A percentile compares a stretch with the other conserved stretches of the same genome.
Conservation (phyloP, 2,888 invertebrate species). For the Nemapogon koenigi region DNA sequence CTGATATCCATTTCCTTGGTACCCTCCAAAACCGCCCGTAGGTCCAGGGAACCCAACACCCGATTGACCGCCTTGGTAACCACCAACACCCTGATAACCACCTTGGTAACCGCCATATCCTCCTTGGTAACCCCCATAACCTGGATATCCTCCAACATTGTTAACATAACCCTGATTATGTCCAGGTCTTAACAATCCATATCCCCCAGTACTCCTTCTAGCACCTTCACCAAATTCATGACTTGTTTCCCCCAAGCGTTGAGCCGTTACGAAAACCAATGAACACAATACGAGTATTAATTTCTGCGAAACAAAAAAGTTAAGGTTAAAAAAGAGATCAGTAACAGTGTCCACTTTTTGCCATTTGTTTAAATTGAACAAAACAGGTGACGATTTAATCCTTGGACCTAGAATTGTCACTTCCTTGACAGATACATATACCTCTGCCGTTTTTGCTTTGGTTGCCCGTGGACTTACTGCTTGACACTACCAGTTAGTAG, state of each 20-base stretch:
- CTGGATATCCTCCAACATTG: neutral
- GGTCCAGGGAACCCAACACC: constrained; percentile 16
- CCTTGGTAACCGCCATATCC: constrained; percentile 12
- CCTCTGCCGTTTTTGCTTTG: no score
- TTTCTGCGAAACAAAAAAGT: constrained; percentile 36
- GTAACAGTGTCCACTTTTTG: no score
- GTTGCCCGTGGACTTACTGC: no score
- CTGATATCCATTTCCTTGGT: constrained; percentile 14
- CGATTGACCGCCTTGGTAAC: constrained; percentile 16
- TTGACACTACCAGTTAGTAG: no score
- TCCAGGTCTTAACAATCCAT: constrained; percentile 37
- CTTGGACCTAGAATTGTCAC: no score
- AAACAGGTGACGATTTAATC: no score
- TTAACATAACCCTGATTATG: constrained; percentile 20
- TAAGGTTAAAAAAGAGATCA: no score
- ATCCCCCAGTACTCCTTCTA: constrained; percentile 35
- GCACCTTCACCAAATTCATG: constrained; percentile 26
- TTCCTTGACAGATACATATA: no score
- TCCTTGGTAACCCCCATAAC: constrained; percentile 21
- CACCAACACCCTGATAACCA: constrained; percentile 12
- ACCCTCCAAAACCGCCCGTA: constrained; percentile 17
- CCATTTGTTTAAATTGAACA: no score
- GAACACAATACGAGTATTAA: constrained; percentile 34
- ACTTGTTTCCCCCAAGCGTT: constrained; percentile 31
- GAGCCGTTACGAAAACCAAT: constrained; percentile 26